Evolutionary conservation across 1,140 invertebrate species (phyloP).

Genomic region (Drosophila punjabiensis): DNA sequence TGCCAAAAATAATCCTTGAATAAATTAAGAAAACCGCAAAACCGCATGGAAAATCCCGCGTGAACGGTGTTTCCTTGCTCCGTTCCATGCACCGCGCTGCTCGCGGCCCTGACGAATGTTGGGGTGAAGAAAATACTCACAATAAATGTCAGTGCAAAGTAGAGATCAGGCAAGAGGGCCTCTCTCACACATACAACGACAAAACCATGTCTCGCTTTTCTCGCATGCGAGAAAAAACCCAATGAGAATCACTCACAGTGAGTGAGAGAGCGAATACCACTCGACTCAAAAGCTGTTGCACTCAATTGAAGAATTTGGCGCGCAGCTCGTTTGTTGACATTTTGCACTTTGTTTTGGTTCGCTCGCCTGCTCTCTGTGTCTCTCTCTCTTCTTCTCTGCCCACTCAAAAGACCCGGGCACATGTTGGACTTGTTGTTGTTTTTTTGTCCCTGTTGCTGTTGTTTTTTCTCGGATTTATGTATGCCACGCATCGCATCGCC

Average conservation of each 20-base stretch:
- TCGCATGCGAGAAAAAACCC: slow-evolving; percentile 60
- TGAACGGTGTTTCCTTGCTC: slow-evolving; percentile 42
- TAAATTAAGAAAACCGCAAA: slow-evolving; percentile 14
- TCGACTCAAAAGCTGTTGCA: slow-evolving; percentile 36
- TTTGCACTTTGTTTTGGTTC: slow-evolving; percentile 79
- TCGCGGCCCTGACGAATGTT: slow-evolving; percentile 63
- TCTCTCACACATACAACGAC: slow-evolving; percentile 30
- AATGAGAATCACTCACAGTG: slow-evolving; percentile 4
- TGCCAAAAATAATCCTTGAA: background rate
- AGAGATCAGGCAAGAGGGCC: slow-evolving; percentile 21
- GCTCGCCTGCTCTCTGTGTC: slow-evolving; percentile 5
- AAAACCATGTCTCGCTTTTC: slow-evolving; percentile 8
- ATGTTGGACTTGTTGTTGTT: slow-evolving; percentile 43
- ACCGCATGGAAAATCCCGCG: slow-evolving; percentile 18
- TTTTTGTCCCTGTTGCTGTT: background rate
- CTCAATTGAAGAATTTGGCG: slow-evolving; percentile 72
- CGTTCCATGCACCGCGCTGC: slow-evolving; percentile 25
- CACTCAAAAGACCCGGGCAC: slow-evolving; percentile 42
- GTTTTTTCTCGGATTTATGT: slow-evolving; percentile 39
- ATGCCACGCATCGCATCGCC: slow-evolving; percentile 57
- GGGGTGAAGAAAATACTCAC: slow-evolving; percentile 30
- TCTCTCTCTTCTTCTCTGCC: slow-evolving; percentile 12
- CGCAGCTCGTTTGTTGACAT: slow-evolving; percentile 82
- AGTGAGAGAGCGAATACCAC: slow-evolving; percentile 7
- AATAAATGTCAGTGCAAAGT: slow-evolving; percentile 74